phyloP scores from a whole-genome alignment of 2,113 vertebrate species.

The Eudyptes chrysolophus region DNA sequence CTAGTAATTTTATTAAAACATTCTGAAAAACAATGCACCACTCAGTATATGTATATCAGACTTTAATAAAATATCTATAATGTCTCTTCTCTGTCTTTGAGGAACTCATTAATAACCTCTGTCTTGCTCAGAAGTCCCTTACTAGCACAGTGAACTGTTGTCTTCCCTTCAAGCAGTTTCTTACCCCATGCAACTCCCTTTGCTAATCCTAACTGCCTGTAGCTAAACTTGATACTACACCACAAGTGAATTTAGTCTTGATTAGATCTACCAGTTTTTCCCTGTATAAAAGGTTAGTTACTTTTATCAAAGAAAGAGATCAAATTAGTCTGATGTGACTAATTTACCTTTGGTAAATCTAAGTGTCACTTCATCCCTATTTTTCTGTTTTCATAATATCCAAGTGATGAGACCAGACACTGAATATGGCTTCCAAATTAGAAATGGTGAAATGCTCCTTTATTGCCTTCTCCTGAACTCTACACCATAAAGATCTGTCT shows the following conservation, averaged over 20 bases:
- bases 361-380: not conserved
- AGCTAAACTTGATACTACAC: not conserved
- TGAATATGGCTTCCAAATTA: not conserved
- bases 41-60: not conserved
- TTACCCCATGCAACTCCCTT: not conserved
- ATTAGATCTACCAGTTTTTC: not conserved
- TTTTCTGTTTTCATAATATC: not conserved
- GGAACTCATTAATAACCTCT: not conserved
- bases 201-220: not conserved
- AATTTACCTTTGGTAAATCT: not conserved
- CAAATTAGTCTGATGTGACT: not conserved
- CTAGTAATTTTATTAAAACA: not conserved
- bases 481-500: not conserved
- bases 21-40: not conserved
- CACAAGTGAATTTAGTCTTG: not conserved
- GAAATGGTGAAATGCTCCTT: not conserved
- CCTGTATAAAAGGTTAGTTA: not conserved
- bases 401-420: not conserved
- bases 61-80: not conserved
- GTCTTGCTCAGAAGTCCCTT: not conserved
- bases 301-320: not conserved
- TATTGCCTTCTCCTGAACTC: not conserved
- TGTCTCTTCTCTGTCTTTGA: not conserved
- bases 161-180: not conserved
- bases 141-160: not conserved